Conservation (phyloP, 2,888 invertebrate genomes). For the Temnothorax ravouxi region DNA sequence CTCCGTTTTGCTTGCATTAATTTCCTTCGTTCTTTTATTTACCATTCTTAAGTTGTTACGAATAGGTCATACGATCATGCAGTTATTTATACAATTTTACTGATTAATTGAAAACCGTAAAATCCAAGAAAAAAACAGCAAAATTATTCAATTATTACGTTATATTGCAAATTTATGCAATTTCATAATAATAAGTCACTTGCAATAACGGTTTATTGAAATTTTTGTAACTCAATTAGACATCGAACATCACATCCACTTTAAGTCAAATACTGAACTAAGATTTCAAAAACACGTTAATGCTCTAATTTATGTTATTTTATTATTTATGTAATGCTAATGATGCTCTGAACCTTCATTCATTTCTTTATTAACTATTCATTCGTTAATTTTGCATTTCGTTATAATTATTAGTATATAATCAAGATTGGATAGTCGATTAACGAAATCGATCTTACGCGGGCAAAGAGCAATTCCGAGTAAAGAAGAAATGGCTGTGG, state of each 20-base stretch:
- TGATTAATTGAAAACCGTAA: background rate
- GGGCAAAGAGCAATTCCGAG: conserved; percentile 14
- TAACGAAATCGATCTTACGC: conserved; percentile 20
- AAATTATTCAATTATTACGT: background rate
- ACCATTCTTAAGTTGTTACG: background rate
- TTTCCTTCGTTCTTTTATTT: background rate
- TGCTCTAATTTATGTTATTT: background rate
- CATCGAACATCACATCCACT: background rate
- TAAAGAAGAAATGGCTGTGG: conserved; percentile 68
- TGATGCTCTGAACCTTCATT: background rate
- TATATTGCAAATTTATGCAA: background rate
- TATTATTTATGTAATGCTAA: background rate
- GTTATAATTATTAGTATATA: background rate
- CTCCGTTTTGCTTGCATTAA: background rate
- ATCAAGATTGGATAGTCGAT: background rate
- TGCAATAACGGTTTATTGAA: background rate
- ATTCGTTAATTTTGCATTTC: background rate
- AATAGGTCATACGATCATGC: background rate
- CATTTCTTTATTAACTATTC: background rate
- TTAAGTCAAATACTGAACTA: background rate
- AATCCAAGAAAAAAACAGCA: background rate
- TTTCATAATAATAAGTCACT: background rate
- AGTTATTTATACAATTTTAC: background rate
- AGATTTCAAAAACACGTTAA: conserved; percentile 1
- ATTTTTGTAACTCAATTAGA: background rate